phyloP scores from a whole-genome alignment of 2,888 invertebrate genomes.

The Brassicogethes aeneus region DNA sequence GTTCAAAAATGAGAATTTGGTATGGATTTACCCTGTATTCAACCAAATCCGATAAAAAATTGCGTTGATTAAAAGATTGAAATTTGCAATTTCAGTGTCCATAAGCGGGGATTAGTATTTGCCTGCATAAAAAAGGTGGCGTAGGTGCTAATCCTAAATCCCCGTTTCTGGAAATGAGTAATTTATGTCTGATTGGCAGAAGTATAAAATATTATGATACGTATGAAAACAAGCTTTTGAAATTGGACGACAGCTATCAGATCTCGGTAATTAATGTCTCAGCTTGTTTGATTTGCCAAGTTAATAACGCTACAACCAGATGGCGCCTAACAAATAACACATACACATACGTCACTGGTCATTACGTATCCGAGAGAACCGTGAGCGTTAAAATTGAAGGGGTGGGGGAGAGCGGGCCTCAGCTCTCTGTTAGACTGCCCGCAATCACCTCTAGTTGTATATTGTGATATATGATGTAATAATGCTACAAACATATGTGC shows the following conservation, averaged over 20 bases:
- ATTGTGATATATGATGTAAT: slow-evolving; percentile 43
- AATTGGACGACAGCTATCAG: slow-evolving; percentile 32
- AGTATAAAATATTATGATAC: slow-evolving; percentile 20
- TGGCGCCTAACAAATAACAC: slow-evolving; percentile 45
- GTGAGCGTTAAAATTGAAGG: slow-evolving; percentile 8
- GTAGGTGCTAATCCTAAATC: background rate
- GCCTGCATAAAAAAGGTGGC: too few species aligned
- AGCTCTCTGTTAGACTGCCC: slow-evolving; percentile 33
- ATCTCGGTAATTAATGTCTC: slow-evolving; percentile 41
- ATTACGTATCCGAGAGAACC: slow-evolving; percentile 32
- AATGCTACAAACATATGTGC: slow-evolving; percentile 42
- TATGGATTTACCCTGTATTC: too few species aligned
- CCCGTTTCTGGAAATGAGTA: background rate
- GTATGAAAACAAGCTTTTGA: slow-evolving; percentile 26
- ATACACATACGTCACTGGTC: slow-evolving; percentile 43
- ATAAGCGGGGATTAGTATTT: too few species aligned
- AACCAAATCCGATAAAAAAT: too few species aligned
- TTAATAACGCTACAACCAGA: slow-evolving; percentile 45
- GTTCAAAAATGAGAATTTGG: too few species aligned
- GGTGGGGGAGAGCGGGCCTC: slow-evolving; percentile 10
- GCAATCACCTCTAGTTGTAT: slow-evolving; percentile 40
- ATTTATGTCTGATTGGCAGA: slow-evolving; percentile 1
- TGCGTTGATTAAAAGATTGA: too few species aligned
- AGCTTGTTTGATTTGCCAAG: slow-evolving; percentile 45
- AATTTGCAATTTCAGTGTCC: too few species aligned